Base-by-base conservation (phyloP, 2,113 vertebrate genomes). In the Sander vitreus region DNA sequence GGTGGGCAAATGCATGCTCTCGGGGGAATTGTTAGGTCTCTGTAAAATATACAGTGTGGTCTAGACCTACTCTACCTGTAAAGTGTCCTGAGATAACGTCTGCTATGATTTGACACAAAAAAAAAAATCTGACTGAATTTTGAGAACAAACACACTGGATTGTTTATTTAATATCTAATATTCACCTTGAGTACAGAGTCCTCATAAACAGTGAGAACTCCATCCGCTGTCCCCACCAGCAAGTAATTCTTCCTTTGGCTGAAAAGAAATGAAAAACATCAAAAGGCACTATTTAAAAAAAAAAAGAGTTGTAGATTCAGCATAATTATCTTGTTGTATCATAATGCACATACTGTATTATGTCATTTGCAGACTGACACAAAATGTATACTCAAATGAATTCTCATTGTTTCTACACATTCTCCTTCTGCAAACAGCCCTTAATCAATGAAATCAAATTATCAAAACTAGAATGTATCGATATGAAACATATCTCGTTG, bases 201-300 rank as follows among this genome's bases (percentile, higher is more conserved):
- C 90, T 99, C 97, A 94, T 97, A 99, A 89, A 99, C 87, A 0
- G 96, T 95, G 78, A 99, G 91, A 25, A 71, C 92, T 25, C 98
- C 98, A 91, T 98, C 93, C 59, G 98, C 98, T 14, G 97, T 97
- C 64, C 98, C 98, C 50, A 96, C 97, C 91, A 99, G 91, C 89
- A 99, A 91, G 89, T 98, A 97, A 84, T 93, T 97, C 87, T 92
- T 97, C 86, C 97, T 96, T 78, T 96, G 96, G 92, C 97, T 98
- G 78, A 92, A 95, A 94, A 71, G 7, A 62, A 39, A 82, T 1
- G 3, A 18, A 62, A 69, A 71, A 53, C 10, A 10, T 2, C 11
- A 8, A 50, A 47, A 51, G 23, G 13, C n/a, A 6, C 21, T 1
- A 23, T 54, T 13, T n/a, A 2, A 54, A 54, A 54, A 53, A 53